phyloP scores from a whole-genome alignment of 2,888 invertebrate genomes.

The Rhagium mordax region DNA sequence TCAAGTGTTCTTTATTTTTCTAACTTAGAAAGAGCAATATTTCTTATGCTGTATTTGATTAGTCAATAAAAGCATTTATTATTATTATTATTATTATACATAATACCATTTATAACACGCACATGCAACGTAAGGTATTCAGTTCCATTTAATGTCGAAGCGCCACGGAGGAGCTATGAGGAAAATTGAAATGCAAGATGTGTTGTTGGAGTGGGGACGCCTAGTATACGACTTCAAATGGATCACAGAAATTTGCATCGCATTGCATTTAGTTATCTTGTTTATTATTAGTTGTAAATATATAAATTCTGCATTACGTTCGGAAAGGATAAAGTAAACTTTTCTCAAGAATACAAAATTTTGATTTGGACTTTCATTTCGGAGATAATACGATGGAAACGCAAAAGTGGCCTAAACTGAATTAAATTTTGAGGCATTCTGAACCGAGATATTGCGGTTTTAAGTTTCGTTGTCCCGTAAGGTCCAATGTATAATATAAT shows the following conservation, averaged over 20 bases:
- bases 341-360: not conserved
- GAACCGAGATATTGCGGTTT: not conserved
- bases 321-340: not conserved
- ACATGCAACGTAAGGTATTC: too few relatives aligned
- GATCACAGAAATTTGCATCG: not conserved
- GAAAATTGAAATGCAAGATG: not conserved
- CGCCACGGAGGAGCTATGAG: not conserved
- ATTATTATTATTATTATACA: too few relatives aligned
- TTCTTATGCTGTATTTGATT: too few relatives aligned
- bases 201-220: not conserved
- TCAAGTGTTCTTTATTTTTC: not conserved
- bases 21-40: too few relatives aligned
- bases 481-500: too few relatives aligned
- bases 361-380: not conserved
- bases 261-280: not conserved
- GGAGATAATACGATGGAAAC: not conserved
- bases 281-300: not conserved
- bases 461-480: not conserved
- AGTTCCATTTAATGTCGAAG: not conserved
- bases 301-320: not conserved
- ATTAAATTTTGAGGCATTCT: not conserved
- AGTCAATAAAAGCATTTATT: too few relatives aligned
- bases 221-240: not conserved
- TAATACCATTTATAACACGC: too few relatives aligned
- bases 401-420: not conserved